A percentile compares a stretch with the other conserved stretches of the same genome.
Evolutionary conservation across 2,113 vertebrate genomes (phyloP).

Genomic region (Rhinichthys klamathensis): DNA sequence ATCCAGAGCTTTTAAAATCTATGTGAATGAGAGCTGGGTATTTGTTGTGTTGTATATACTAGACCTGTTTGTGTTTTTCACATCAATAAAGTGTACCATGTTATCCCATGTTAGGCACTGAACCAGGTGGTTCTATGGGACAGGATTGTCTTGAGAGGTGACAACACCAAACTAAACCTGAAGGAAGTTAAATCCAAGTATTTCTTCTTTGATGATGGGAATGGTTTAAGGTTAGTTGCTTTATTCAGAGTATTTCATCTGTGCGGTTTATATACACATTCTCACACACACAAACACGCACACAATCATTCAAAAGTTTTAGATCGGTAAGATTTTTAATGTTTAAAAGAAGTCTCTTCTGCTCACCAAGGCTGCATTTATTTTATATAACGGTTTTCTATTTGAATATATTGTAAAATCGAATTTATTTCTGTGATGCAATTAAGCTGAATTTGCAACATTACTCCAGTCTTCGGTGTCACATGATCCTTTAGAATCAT

Average conservation of each 20-base stretch:
- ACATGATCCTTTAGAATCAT: no score
- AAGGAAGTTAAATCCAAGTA: slow-evolving; percentile 97
- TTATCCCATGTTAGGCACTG: slow-evolving; percentile 79
- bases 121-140: slow-evolving; percentile 99
- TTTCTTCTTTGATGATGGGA: slow-evolving; percentile 98
- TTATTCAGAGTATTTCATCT: background rate
- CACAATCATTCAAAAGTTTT: no score
- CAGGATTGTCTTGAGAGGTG: slow-evolving; percentile 92
- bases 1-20: background rate
- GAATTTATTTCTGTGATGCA: no score
- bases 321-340: no score
- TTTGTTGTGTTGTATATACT: background rate
- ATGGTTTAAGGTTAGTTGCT: slow-evolving; percentile 86
- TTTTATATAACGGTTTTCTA: no score
- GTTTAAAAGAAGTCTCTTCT: no score
- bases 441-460: no score
- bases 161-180: slow-evolving; percentile 87
- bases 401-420: no score
- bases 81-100: slow-evolving; percentile 45
- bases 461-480: no score
- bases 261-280: background rate
- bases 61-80: slow-evolving; percentile 18
- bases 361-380: no score
- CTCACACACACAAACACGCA: no score
- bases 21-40: background rate